Evolutionary conservation across 2,888 invertebrate species (phyloP).

Genomic region (Uloborus plumipes): DNA sequence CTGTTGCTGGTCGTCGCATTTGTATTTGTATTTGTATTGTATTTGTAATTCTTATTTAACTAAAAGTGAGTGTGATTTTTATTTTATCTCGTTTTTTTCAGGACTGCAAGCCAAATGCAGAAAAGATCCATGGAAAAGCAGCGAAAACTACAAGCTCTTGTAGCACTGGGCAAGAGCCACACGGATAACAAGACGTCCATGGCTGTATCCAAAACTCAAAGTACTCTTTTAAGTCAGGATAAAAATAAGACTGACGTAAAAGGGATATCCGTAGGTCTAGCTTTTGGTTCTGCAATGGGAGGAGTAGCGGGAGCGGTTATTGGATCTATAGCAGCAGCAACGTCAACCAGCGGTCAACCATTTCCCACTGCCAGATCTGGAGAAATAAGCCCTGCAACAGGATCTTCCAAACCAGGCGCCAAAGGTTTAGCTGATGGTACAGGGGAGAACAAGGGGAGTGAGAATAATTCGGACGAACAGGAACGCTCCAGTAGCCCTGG

Average conservation of each 20-base stretch:
- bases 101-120: conserved; percentile 97
- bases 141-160: conserved; percentile 95
- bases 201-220: conserved; percentile 83
- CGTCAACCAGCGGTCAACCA: conserved; percentile 41
- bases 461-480: conserved; percentile 74
- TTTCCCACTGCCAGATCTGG: conserved; percentile 29
- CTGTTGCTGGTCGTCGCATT: too few relatives aligned
- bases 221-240: conserved; percentile 80
- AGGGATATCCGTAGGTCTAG: conserved; percentile 21
- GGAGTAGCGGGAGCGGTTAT: conserved; percentile 60
- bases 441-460: conserved; percentile 67
- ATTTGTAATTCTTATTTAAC: too few relatives aligned
- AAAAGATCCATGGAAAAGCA: conserved; percentile 97
- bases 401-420: conserved; percentile 75
- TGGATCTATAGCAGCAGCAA: conserved; percentile 51
- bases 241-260: conserved; percentile 75
- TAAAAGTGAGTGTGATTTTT: too few relatives aligned
- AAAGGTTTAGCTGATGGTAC: conserved; percentile 73
- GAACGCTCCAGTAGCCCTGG: conserved; percentile 91
- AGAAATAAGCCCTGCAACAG: conserved; percentile 75
- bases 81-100: conserved; percentile 69
- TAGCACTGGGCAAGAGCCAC: conserved; percentile 88
- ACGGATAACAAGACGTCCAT: conserved; percentile 75
- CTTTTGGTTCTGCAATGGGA: conserved; percentile 69
- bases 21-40: too few relatives aligned